These are phyloP conservation scores for Ips typographus DNA, from an alignment of 1,140 invertebrate species.

Conservation along the genomic window DNA sequence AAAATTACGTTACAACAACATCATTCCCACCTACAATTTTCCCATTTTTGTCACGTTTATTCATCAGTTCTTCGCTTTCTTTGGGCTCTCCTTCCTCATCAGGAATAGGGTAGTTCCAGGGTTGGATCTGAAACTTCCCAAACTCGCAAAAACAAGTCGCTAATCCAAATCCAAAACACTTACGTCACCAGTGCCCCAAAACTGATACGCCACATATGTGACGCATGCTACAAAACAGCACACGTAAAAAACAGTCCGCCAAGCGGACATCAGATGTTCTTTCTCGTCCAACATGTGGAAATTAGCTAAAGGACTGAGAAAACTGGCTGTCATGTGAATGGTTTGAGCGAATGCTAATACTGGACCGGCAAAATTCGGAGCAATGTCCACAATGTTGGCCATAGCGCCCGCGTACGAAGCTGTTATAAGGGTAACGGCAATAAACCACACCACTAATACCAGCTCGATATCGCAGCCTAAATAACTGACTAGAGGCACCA, in stretches of 20 bases:
- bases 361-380: constrained; percentile 71
- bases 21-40: constrained; percentile 8
- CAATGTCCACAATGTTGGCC: constrained; percentile 73
- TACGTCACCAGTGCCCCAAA: constrained; percentile 65
- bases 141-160: neutral
- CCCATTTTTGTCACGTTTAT: constrained; percentile 4
- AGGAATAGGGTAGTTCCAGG: constrained; percentile 7
- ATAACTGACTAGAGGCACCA: constrained; percentile 66
- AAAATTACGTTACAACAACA: too few species aligned
- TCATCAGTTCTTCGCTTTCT: constrained; percentile 10
- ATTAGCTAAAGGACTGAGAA: constrained; percentile 65
- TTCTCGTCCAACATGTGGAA: constrained; percentile 53
- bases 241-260: constrained; percentile 73
- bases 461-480: constrained; percentile 63
- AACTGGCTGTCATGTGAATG: constrained; percentile 74
- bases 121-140: constrained; percentile 4
- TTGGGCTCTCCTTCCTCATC: neutral
- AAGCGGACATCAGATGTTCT: constrained; percentile 55
- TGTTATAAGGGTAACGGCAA: constrained; percentile 70
- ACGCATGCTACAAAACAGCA: constrained; percentile 63
- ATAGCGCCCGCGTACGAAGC: constrained; percentile 75
- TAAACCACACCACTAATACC: constrained; percentile 66
- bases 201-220: constrained; percentile 70
- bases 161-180: constrained; percentile 16
- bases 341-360: constrained; percentile 74